Evolutionary conservation across 2,797 vertebrate species (phyloP), one percentile per base, ranked within the genome.

Genomic region (Leuciscus waleckii): DNA sequence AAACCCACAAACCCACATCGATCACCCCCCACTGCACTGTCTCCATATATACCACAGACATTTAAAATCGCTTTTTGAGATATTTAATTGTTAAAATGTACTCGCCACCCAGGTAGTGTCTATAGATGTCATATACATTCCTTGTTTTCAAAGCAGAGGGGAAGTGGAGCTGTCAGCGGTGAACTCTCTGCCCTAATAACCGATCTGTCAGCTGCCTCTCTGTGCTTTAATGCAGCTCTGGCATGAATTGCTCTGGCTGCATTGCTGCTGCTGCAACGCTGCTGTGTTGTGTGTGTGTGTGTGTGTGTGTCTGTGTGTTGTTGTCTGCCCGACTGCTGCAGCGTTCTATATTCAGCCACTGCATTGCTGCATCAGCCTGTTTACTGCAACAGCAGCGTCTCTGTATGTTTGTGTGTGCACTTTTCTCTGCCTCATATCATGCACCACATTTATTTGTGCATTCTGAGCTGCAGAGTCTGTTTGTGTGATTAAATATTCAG

Each of bases 341-440:
- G 74, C 70, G 41, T 65, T 37, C 79, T 39, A 58, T 68, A 81
- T 56, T 63, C 81, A 35, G 51, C 76, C 43, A 37, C 67, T 81
- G 65, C 76, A 83, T 32, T 87, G 87, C 87, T 87, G 85, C 85
- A 88, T 63, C 84, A 81, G 70, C 76, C 37, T 68, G 76, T 86
- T 67, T 79, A 16, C 70, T 54, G 6, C 49, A 81, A 41, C 46
- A 43, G 29, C n/a, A 51, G 49, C 21, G 8, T 70, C 39, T 67
- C 26, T 58, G 19, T 77, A 51, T 41, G 63, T 68, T 39, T 76
- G 41, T 69, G 41, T 75, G 49, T n/a, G 17, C 35, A 37, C 21
- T 54, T 81, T 54, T n/a, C 29, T 39, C 21, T 39, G 46, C 10
- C 19, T 81, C 32, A 10, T 67, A 16, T 79, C 5, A 3, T 78